phyloP scores from a whole-genome alignment of 2,888 invertebrate genomes.

The Peribatodes rhomboidaria region DNA sequence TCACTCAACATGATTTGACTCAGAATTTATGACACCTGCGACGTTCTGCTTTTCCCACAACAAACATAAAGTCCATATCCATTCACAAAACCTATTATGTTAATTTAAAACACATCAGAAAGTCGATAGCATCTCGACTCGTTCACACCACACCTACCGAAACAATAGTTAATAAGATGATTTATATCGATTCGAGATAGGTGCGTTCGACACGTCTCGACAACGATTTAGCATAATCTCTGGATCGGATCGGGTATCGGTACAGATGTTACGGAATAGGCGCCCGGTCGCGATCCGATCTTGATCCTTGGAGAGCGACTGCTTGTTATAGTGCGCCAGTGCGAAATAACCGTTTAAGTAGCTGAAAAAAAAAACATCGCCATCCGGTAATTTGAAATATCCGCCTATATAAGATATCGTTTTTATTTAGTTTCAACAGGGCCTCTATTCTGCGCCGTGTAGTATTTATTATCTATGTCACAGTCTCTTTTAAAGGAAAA shows the following conservation, averaged over 20 bases:
- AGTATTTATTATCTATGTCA: no score
- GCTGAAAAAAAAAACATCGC: slow-evolving; percentile 10
- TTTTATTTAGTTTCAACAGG: neutral
- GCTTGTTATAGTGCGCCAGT: slow-evolving; percentile 34
- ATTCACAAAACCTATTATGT: slow-evolving; percentile 87
- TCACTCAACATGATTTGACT: slow-evolving; percentile 3
- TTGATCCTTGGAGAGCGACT: slow-evolving; percentile 48
- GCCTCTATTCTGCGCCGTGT: no score
- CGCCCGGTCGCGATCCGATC: slow-evolving; percentile 45
- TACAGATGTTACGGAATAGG: slow-evolving; percentile 74
- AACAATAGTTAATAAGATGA: slow-evolving; percentile 87
- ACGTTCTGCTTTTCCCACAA: slow-evolving; percentile 65
- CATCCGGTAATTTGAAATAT: neutral
- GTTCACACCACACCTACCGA: slow-evolving; percentile 86
- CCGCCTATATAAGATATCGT: neutral
- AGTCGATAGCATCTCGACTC: slow-evolving; percentile 78
- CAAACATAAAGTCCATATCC: slow-evolving; percentile 81
- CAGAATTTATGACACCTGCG: slow-evolving; percentile 43
- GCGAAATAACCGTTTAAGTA: slow-evolving; percentile 25
- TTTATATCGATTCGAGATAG: slow-evolving; percentile 85
- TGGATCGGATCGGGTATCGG: slow-evolving; percentile 75
- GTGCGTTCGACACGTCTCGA: slow-evolving; percentile 80
- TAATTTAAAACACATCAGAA: slow-evolving; percentile 86
- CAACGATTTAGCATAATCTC: slow-evolving; percentile 86
- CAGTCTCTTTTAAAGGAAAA: no score